Evolutionary conservation across 2,113 vertebrate species (phyloP), one percentile per base, ranked within the genome.

Genomic region (Chionomys nivalis): DNA sequence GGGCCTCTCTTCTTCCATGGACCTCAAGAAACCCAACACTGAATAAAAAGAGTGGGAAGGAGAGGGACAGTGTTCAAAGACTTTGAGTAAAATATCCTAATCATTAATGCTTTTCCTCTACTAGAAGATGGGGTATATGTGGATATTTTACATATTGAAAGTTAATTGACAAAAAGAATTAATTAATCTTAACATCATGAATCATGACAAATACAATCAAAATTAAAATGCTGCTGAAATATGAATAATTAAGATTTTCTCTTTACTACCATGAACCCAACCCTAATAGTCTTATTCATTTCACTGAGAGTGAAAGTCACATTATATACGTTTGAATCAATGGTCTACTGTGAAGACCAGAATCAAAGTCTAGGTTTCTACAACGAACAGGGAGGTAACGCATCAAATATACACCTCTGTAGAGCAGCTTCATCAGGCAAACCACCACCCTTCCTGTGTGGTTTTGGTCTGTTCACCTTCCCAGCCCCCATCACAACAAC

Each of bases 191-290:
- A 66, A 47, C 33, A 6, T 82, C 89, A 94, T 90, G 28, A 89
- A 11, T 36, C 28, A 77, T 87, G n/a, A 87, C 2, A 73, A 95
- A 76, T 49, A 94, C 55, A 23, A 94, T 26, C 82, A 70, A 82
- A 94, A 87, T 23, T 87, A 58, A 96, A 96, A 95, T 91, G 33
- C 47, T 85, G 79, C n/a, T 85, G 87, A 96, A 90, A 94, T 55
- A 31, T 93, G 73, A 94, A 90, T 94, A 49, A 85, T 42, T 90
- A 90, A 92, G 72, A 44, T 68, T 90, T 89, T 94, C 79, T 73
- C 65, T 28, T 47, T 52, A 79, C 5, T 83, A 75, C 68, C 72
- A 93, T 17, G 31, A 39, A 83, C 63, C 24, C 42, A 96, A 81
- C 3, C 79, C 91, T 83, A 91, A 75, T 31, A 44, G 52, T 26